Conservation (phyloP, 2,888 invertebrate genomes). For the Patella depressa region DNA sequence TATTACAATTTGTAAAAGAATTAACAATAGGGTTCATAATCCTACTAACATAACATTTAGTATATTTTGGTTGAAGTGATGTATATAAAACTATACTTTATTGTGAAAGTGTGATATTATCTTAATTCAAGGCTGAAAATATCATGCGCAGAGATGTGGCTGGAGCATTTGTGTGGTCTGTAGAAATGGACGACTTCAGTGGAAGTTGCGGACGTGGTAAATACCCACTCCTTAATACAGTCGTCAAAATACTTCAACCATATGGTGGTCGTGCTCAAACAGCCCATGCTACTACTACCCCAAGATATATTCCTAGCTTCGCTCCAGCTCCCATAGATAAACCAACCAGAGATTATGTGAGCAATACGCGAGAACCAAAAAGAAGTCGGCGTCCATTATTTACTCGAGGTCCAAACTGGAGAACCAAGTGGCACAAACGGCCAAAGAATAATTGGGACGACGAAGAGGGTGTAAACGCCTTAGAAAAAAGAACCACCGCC, state of each 20-base stretch:
- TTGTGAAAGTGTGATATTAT: neutral
- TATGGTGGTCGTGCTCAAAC: constrained; percentile 21
- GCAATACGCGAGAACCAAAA: neutral
- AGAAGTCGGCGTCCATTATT: neutral
- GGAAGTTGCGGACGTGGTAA: constrained; percentile 89
- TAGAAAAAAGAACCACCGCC: constrained; percentile 18
- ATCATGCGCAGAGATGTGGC: constrained; percentile 73
- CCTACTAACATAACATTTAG: too few species aligned
- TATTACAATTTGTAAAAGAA: too few species aligned
- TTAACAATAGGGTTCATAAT: too few species aligned
- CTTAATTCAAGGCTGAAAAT: constrained; percentile 43
- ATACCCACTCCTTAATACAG: constrained; percentile 88
- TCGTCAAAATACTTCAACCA: constrained; percentile 76
- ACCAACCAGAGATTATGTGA: neutral
- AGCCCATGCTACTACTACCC: constrained; percentile 15
- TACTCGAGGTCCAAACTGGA: constrained; percentile 6
- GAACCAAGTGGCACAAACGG: neutral
- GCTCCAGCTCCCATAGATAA: constrained; percentile 2
- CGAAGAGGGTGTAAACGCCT: neutral
- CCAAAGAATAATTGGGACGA: constrained; percentile 16
- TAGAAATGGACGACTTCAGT: constrained; percentile 95
- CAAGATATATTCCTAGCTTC: neutral
- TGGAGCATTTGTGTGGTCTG: constrained; percentile 97
- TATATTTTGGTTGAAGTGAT: neutral
- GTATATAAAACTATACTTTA: neutral